Conservation (phyloP, 1,140 invertebrate species). For the Penaeus indicus region DNA sequence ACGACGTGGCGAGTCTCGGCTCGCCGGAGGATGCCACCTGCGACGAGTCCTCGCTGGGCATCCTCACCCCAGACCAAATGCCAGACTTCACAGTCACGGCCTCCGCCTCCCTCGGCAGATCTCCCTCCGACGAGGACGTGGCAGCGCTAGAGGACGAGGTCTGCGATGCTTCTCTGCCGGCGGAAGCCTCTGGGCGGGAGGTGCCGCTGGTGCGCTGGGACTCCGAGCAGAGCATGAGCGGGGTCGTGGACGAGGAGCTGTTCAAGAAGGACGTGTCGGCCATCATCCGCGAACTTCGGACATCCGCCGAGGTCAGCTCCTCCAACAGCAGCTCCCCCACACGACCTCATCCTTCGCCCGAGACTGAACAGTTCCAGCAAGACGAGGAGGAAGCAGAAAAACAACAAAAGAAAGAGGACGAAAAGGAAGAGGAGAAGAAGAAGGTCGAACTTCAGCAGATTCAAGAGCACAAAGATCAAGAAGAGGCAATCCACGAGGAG, state of each 20-base stretch:
- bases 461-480: not conserved
- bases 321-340: conserved; percentile 57
- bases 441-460: not conserved
- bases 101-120: conserved; percentile 55
- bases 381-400: conserved; percentile 41
- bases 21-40: conserved; percentile 62
- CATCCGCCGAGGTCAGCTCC: conserved; percentile 55
- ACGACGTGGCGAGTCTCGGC: conserved; percentile 36
- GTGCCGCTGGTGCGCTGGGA: conserved; percentile 47
- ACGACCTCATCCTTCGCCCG: conserved; percentile 51
- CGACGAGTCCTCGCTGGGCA: conserved; percentile 67
- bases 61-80: conserved; percentile 69
- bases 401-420: conserved; percentile 38
- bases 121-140: conserved; percentile 67
- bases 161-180: conserved; percentile 43
- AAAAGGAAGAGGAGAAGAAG: not conserved
- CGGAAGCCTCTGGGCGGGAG: conserved; percentile 38
- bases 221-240: conserved; percentile 47
- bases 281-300: conserved; percentile 62
- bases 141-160: conserved; percentile 64
- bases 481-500: not conserved
- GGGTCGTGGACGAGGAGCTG: conserved; percentile 52
- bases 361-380: conserved; percentile 51
- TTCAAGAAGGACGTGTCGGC: conserved; percentile 63
- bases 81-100: conserved; percentile 67